Percentiles rank a stretch among this genome's conserved stretches.
Conservation (phyloP, 2,113 vertebrate species). For the Brienomyrus longianalis region DNA sequence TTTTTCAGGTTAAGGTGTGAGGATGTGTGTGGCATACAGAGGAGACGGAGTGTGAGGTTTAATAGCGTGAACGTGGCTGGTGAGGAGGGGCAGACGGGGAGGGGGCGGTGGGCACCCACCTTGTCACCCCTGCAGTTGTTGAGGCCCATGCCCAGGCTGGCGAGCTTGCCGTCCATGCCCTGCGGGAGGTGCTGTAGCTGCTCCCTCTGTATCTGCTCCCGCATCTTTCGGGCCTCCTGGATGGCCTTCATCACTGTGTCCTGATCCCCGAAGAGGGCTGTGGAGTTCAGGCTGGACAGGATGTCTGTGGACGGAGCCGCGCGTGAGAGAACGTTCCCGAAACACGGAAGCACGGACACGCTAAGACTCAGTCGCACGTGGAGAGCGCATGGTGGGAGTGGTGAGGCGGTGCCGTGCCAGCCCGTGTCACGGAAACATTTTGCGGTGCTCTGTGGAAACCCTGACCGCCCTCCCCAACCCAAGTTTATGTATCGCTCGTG, state of each 20-base stretch:
- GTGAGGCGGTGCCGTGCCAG: background rate
- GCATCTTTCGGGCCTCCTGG: conserved; percentile 97
- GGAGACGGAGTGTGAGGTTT: background rate
- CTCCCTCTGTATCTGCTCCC: conserved; percentile 91
- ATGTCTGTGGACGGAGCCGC: conserved; percentile 69
- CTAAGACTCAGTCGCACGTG: background rate
- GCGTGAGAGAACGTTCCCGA: background rate
- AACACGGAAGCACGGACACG: background rate
- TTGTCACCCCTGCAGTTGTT: conserved; percentile 95
- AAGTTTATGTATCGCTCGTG: background rate
- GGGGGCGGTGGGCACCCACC: conserved; percentile 55
- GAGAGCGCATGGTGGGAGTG: too few relatives aligned
- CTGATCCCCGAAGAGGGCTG: conserved; percentile 95
- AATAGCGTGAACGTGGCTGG: background rate
- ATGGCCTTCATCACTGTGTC: conserved; percentile 99
- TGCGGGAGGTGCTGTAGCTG: conserved; percentile 84
- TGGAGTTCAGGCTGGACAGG: conserved; percentile 97
- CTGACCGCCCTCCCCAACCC: background rate
- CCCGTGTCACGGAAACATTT: background rate
- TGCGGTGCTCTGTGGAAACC: background rate
- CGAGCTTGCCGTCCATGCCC: conserved; percentile 82
- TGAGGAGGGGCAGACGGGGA: background rate
- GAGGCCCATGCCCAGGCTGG: conserved; percentile 81
- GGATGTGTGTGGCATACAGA: background rate
- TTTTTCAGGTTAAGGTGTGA: background rate